phyloP scores from a whole-genome alignment of 2,797 vertebrate genomes.

The Pseudochromis fuscus region DNA sequence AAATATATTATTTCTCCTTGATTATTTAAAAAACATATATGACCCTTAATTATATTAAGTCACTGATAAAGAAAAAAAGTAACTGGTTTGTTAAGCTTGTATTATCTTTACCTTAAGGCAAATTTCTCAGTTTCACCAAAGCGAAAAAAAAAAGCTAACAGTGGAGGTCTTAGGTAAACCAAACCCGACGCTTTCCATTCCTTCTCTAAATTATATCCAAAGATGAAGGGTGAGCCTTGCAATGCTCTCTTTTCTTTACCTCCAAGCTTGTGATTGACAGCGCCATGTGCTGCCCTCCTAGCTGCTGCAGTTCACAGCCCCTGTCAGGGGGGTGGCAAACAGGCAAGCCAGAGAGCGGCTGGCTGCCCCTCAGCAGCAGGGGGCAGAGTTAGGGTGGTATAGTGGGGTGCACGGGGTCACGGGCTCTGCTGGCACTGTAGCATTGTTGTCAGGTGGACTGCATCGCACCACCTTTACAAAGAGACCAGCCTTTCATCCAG shows the following conservation, averaged over 20 bases:
- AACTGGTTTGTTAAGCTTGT: slow-evolving; percentile 24
- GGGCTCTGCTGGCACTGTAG: slow-evolving; percentile 71
- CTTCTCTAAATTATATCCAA: slow-evolving; percentile 67
- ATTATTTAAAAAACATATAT: slow-evolving; percentile 27
- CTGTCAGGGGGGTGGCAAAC: slow-evolving; percentile 78
- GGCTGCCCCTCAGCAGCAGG: slow-evolving; percentile 74
- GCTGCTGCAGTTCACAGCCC: slow-evolving; percentile 79
- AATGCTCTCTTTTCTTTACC: slow-evolving; percentile 72
- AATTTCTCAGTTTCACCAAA: slow-evolving; percentile 63
- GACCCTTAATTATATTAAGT: slow-evolving; percentile 39
- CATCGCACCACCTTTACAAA: slow-evolving; percentile 60
- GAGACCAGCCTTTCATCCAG: slow-evolving; percentile 65
- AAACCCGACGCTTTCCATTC: slow-evolving; percentile 60
- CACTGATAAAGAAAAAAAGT: slow-evolving; percentile 12
- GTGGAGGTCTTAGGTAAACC: slow-evolving; percentile 55
- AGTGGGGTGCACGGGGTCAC: slow-evolving; percentile 61
- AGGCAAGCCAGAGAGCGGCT: slow-evolving; percentile 74
- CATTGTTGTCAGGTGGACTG: slow-evolving; percentile 78
- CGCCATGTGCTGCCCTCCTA: slow-evolving; percentile 79
- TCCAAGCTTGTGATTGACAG: slow-evolving; percentile 82
- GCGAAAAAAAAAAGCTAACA: slow-evolving; percentile 30
- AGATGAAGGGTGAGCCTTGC: slow-evolving; percentile 73
- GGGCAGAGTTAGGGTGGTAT: slow-evolving; percentile 70
- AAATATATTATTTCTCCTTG: slow-evolving; percentile 10
- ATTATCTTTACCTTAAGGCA: slow-evolving; percentile 56